phyloP scores from a whole-genome alignment of 37 sponge, comb jelly and placozoan species.

The Eunapius fragilis region DNA sequence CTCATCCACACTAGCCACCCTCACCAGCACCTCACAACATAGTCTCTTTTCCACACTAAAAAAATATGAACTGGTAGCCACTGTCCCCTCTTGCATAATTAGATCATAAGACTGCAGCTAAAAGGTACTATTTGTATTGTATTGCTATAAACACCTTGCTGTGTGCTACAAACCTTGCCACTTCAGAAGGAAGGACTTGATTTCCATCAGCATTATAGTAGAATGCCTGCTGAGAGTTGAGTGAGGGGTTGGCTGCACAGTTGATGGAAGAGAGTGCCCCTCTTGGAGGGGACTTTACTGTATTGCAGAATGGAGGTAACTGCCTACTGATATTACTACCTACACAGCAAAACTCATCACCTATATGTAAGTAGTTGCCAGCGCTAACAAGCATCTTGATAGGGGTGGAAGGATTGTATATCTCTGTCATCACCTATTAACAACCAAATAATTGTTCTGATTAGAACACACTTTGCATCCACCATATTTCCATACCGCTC shows the following conservation, averaged over 20 bases:
- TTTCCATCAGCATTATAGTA: conserved; percentile 41
- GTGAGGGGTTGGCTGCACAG: conserved; percentile 73
- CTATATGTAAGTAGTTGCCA: too few species aligned
- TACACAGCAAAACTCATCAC: too few species aligned
- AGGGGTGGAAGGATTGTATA: too few species aligned
- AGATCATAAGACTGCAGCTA: too few species aligned
- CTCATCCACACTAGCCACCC: too few species aligned
- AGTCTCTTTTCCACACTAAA: too few species aligned
- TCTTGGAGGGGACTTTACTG: background rate
- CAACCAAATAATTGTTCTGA: background rate
- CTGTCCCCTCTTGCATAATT: too few species aligned
- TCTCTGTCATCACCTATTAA: background rate
- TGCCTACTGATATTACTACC: too few species aligned
- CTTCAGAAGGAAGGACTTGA: background rate
- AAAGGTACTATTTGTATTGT: too few species aligned
- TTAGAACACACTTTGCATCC: background rate
- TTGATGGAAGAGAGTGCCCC: conserved; percentile 77
- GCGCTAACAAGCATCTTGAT: too few species aligned
- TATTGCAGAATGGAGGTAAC: background rate
- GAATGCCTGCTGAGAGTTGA: conserved; percentile 54
- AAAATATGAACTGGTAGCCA: too few species aligned
- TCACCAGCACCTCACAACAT: too few species aligned
- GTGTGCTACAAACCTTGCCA: background rate
- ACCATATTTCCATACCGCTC: conserved; percentile 12
- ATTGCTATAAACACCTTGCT: background rate